These are phyloP conservation scores for Erebia aethiops DNA, from an alignment of 2,888 invertebrate genomes.

Conservation along the genomic window DNA sequence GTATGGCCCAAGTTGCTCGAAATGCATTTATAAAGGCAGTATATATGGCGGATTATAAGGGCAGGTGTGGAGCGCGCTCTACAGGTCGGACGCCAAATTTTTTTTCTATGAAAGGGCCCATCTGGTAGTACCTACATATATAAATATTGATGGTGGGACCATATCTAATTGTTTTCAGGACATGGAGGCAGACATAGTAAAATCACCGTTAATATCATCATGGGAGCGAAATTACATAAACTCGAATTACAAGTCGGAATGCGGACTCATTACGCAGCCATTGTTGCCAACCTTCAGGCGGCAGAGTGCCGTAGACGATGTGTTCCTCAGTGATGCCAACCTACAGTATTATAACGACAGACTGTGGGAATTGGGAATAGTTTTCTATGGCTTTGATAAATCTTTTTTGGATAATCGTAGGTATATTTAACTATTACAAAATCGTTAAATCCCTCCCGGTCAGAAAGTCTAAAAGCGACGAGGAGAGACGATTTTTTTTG, in stretches of 20 bases:
- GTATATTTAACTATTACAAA: background rate
- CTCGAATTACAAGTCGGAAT: conserved; percentile 58
- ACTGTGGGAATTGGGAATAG: conserved; percentile 64
- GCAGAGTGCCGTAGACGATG: conserved; percentile 8
- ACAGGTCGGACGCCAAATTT: no score
- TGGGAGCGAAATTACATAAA: conserved; percentile 65
- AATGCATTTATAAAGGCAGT: no score
- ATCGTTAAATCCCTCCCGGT: no score
- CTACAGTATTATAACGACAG: conserved; percentile 52
- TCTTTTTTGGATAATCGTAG: conserved; percentile 43
- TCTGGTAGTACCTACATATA: no score
- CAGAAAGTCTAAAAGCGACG: no score
- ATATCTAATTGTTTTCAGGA: conserved; percentile 48
- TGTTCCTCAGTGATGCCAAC: conserved; percentile 44
- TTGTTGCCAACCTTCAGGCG: conserved; percentile 25
- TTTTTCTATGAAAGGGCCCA: no score
- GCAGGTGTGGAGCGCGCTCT: no score
- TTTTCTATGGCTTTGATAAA: conserved; percentile 56
- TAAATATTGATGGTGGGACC: no score
- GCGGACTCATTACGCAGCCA: conserved; percentile 44
- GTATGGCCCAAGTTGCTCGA: no score
- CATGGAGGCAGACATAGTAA: conserved; percentile 29
- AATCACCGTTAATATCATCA: conserved; percentile 44
- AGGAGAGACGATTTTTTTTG: no score
- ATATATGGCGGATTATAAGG: no score